phyloP scores from a whole-genome alignment of 2,888 invertebrate species.

The Hoplodrina blanda region DNA sequence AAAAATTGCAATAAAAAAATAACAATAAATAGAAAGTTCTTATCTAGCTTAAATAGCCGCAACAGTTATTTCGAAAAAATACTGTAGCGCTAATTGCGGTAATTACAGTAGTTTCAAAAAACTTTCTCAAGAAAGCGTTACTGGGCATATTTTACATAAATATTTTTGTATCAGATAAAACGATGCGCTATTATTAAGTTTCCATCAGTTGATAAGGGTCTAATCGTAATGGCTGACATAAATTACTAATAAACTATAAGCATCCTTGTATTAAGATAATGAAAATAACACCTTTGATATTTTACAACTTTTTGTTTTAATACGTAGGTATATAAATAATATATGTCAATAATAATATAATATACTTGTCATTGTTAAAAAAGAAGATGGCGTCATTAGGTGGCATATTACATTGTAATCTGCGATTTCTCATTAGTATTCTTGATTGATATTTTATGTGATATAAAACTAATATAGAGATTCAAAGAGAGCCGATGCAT shows the following conservation, averaged over 20 bases:
- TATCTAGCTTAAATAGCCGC: neutral
- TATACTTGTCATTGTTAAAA: constrained; percentile 38
- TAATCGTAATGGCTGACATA: constrained; percentile 9
- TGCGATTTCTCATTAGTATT: constrained; percentile 43
- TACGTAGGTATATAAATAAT: constrained; percentile 19
- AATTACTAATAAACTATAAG: constrained; percentile 23
- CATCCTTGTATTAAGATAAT: constrained; percentile 21
- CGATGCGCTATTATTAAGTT: constrained; percentile 10
- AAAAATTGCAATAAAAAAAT: neutral
- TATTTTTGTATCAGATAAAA: neutral
- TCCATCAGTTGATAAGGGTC: neutral
- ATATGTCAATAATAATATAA: constrained; percentile 37
- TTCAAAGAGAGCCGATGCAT: constrained; percentile 32
- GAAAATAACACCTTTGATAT: constrained; percentile 22
- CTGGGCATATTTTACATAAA: neutral
- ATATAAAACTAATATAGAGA: constrained; percentile 34
- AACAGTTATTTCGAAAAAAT: no score
- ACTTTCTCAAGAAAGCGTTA: constrained; percentile 5
- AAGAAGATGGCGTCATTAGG: constrained; percentile 36
- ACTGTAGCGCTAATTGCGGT: no score
- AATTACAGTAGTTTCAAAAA: neutral
- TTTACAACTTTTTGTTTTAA: constrained; percentile 37
- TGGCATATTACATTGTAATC: constrained; percentile 32
- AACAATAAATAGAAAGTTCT: neutral
- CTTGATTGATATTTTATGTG: constrained; percentile 49